Percentiles rank a stretch among this genome's conserved stretches.
Evolutionary conservation across 2,888 invertebrate species (phyloP).

Genomic region (Ichneumon xanthorius): DNA sequence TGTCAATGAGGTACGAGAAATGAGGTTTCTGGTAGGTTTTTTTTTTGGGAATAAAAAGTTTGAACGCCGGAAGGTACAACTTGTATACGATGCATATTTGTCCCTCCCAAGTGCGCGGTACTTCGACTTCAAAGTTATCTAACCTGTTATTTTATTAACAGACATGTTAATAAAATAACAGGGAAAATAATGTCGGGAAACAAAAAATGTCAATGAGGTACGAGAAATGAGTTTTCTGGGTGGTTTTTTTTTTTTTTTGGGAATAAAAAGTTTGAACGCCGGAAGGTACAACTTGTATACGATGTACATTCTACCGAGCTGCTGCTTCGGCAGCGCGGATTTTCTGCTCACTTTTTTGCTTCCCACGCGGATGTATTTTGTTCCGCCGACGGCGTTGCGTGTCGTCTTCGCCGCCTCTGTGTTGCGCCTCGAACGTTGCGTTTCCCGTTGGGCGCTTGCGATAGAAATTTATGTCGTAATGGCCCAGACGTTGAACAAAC

Average conservation of each 20-base stretch:
- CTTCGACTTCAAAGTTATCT: not conserved
- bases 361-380: constrained; percentile 16
- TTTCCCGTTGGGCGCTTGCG: constrained; percentile 39
- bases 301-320: constrained; percentile 2
- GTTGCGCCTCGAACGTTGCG: constrained; percentile 10
- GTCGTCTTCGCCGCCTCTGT: constrained; percentile 32
- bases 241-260: too few species aligned
- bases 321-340: not conserved
- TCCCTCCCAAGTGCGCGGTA: not conserved
- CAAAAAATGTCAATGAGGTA: too few species aligned
- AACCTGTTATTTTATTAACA: too few species aligned
- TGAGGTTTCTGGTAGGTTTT: too few species aligned
- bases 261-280: not conserved
- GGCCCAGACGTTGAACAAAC: constrained; percentile 69
- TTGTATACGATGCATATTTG: not conserved
- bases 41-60: too few species aligned
- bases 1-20: too few species aligned
- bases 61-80: too few species aligned
- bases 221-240: too few species aligned
- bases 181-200: too few species aligned
- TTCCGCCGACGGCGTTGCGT: constrained; percentile 11
- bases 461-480: constrained; percentile 68
- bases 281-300: not conserved
- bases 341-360: not conserved
- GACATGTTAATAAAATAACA: too few species aligned